Evolutionary conservation across 2,888 invertebrate species (phyloP), one percentile per base, ranked within the genome.

Genomic region (Diogma glabrata): DNA sequence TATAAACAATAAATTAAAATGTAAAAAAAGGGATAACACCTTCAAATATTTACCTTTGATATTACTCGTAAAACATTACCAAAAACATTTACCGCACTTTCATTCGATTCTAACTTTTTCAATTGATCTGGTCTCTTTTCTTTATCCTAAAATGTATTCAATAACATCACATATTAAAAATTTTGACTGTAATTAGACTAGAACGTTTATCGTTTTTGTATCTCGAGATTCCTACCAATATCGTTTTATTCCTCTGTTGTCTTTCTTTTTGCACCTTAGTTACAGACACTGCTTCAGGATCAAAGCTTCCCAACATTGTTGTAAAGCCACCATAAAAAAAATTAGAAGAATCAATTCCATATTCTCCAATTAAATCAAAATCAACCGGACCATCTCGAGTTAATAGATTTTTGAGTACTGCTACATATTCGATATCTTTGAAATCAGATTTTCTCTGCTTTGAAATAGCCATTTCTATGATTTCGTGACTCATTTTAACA

Each of bases 71-170:
- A 22, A 12, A 43, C 43, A 22, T n/a, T 43, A 8, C 23, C 23
- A 7, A 43, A 20, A 22, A 22, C 43, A 22, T 43, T 14, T 3
- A 23, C 22, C n/a, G 22, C 43, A 7, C 43, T 23, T 22, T n/a
- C n/a, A n/a, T 43, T 23, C 3, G 43, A 43, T 20, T 43, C 43
- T 8, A 71, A 52, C 49, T 64, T 63, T 3, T 65, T 62, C 9
- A 78, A 60, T 55, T 69, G 72, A 57, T 74, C 71, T 3, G 75
- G 73, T 51, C 71, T 68, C 55, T 72, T 72, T 54, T 72, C 72
- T 51, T 59, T 61, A 2, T 59, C 61, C 58, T 70, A 61, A 9
- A 60, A 3, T 14, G 10, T 38, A 38, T 5, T 12, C n/a, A n/a
- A 12, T 28, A 17, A 36, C 16, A 14, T 16, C 5, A 38, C 38